These are phyloP conservation scores for Microctonus hyperodae DNA, from an alignment of 2,888 invertebrate genomes.

Conservation along the genomic window DNA sequence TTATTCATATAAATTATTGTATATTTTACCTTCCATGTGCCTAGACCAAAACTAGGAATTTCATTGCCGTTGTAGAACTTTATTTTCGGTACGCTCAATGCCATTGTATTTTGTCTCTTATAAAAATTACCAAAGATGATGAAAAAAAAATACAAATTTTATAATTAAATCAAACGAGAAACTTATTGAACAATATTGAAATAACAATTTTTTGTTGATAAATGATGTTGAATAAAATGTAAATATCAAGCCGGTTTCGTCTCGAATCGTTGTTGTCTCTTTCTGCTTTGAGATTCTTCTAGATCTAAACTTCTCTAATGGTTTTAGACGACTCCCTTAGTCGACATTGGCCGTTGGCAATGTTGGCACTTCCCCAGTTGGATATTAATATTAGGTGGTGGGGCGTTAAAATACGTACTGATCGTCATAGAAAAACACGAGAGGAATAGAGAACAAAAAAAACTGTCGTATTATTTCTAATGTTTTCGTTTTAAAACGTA, in stretches of 20 bases:
- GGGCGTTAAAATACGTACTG: neutral
- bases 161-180: too few relatives aligned
- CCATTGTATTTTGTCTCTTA: constrained; percentile 43
- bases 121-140: too few relatives aligned
- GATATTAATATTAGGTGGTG: neutral
- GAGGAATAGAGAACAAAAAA: neutral
- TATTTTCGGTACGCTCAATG: constrained; percentile 54
- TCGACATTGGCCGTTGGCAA: neutral
- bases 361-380: neutral
- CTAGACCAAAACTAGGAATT: constrained; percentile 65
- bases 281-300: too few relatives aligned
- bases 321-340: neutral
- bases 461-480: neutral
- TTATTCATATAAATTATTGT: too few relatives aligned
- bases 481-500: too few relatives aligned
- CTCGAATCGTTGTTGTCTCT: too few relatives aligned
- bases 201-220: neutral
- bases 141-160: too few relatives aligned
- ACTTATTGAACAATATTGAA: too few relatives aligned
- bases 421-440: neutral
- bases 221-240: neutral
- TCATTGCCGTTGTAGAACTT: constrained; percentile 63
- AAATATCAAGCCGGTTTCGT: neutral
- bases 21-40: constrained; percentile 68
- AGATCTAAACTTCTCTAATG: too few relatives aligned